Base-by-base conservation (phyloP, 2,888 invertebrate genomes). In the Andrena hattorfiana region DNA sequence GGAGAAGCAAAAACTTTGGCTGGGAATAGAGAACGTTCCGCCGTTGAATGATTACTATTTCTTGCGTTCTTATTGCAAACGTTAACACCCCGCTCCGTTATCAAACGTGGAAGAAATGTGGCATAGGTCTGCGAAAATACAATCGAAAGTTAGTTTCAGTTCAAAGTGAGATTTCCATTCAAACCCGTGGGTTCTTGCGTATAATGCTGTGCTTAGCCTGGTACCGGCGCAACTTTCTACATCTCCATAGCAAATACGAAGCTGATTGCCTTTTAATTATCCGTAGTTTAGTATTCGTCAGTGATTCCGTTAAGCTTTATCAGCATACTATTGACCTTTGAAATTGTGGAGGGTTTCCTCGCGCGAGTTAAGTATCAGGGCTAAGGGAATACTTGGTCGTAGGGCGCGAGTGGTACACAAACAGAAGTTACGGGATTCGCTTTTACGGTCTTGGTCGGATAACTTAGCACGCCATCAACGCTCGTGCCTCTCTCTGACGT, bases 211-310 rank as follows among this genome's bases (percentile, higher is more conserved):
- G 54, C 7, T 54, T 28, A 5, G 5, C 35, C 16, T 23, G 13
- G 16, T 26, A 13, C 28, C 13, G 10, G 13, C 56, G 13, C 56
- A 26, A 26, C 26, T 30, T 20, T 32, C 8, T 26, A 10, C 64
- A 49, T 64, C 66, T 64, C 26, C 48, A 23, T 59, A 32, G 56
- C 35, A 72, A 75, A 68, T 35, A 26, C 32, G 3, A 10, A 4
- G 60, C 56, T 59, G 64, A 72, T 72, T 72, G 59, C 30, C 59
- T 77, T 77, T 77, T 66, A 73, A 77, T 72, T 72, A 28, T 16
- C 26, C 56, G 1, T 16, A 8, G 32, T 26, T 59, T 48, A 49
- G 54, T n/a, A 63, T 10, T n/a, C 60, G 30, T 2, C 26, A 10
- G 48, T 16, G 67, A 49, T 60, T 6, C 5, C 35, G 51, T 35